Conservation (phyloP, 2,888 invertebrate species). For the Orthonevra nobilis region DNA sequence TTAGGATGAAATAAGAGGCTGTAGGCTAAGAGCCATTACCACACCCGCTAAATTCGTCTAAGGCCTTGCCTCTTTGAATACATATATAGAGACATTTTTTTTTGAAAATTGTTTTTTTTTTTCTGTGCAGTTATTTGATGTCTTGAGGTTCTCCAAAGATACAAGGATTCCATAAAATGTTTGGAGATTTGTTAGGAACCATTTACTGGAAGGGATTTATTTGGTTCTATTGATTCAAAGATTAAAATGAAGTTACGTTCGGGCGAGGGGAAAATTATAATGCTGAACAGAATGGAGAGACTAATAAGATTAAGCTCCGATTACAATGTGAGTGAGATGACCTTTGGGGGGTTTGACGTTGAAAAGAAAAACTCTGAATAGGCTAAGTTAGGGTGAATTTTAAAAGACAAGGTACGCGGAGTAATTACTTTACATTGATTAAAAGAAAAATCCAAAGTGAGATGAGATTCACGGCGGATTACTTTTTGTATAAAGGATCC, state of each 20-base stretch:
- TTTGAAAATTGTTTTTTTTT: neutral
- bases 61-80: constrained; percentile 21
- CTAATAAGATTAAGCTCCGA: constrained; percentile 46
- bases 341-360: constrained; percentile 28
- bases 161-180: constrained; percentile 48
- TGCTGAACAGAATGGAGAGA: constrained; percentile 17
- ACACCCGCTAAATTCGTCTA: constrained; percentile 47
- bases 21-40: constrained; percentile 44
- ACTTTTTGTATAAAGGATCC: no score
- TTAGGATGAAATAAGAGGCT: constrained; percentile 51
- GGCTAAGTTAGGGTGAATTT: neutral
- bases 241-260: constrained; percentile 60
- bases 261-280: neutral
- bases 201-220: constrained; percentile 64
- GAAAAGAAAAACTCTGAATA: constrained; percentile 22
- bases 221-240: constrained; percentile 67
- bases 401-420: no score
- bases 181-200: constrained; percentile 55
- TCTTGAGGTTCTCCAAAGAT: constrained; percentile 41
- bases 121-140: constrained; percentile 22
- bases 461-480: no score
- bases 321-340: constrained; percentile 33
- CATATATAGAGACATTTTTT: constrained; percentile 4
- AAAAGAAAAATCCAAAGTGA: no score
- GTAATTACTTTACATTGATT: no score